Percentiles rank a stretch among this genome's conserved stretches.
phyloP scores from a whole-genome alignment of 2,113 vertebrate genomes.

The Andinoacara biseriatus region DNA sequence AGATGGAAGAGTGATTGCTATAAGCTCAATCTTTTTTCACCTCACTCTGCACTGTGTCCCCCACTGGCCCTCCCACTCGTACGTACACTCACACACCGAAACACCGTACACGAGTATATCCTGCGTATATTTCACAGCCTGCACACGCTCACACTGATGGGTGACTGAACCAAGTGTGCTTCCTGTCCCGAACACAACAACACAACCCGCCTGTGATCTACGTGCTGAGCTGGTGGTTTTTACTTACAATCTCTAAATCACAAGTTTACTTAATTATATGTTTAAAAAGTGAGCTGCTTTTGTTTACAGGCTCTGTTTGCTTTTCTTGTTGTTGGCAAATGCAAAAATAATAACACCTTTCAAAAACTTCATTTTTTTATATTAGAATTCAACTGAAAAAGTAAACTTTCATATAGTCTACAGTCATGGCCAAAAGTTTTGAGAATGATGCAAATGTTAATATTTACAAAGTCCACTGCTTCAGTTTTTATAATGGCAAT shows the following conservation, averaged over 20 bases:
- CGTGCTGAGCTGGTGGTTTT: not conserved
- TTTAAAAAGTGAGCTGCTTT: not conserved
- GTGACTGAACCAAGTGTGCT: not conserved
- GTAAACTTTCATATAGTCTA: no score
- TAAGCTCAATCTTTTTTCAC: constrained; percentile 46
- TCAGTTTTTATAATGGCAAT: no score
- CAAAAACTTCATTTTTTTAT: no score
- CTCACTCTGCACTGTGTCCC: constrained; percentile 1
- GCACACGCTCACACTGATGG: not conserved
- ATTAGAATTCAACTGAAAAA: no score
- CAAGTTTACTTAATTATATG: no score
- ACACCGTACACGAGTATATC: not conserved
- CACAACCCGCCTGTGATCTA: not conserved
- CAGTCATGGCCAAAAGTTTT: no score
- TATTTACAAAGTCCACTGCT: no score
- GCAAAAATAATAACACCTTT: no score
- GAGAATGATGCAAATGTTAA: no score
- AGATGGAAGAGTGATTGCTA: constrained; percentile 67
- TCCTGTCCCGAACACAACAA: not conserved
- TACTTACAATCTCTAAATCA: not conserved
- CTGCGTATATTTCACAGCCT: not conserved
- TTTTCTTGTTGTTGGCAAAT: no score
- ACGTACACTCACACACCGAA: not conserved
- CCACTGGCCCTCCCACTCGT: not conserved
- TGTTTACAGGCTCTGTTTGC: no score